These are phyloP conservation scores for Lates japonicus DNA, from an alignment of 2,797 vertebrate genomes.

Conservation along the genomic window DNA sequence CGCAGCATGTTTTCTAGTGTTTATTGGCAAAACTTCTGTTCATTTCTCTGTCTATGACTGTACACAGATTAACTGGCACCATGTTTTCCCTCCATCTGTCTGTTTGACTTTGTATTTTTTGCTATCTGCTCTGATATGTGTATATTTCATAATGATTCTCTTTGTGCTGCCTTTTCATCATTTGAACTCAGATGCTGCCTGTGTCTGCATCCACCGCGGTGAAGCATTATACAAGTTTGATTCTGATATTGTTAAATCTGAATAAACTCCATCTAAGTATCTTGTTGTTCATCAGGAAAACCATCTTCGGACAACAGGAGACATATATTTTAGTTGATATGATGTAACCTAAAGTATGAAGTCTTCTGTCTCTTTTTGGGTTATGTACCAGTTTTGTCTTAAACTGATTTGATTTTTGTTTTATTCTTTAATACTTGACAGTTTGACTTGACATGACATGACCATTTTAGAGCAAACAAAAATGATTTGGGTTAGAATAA, in stretches of 20 bases:
- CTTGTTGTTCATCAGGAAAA: not conserved
- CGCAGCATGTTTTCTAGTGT: slow-evolving; percentile 37
- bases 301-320: not conserved
- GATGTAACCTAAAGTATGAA: not conserved
- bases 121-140: slow-evolving; percentile 1
- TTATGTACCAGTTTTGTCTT: not conserved
- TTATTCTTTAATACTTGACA: not conserved
- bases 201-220: not conserved
- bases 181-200: not conserved
- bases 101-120: not conserved
- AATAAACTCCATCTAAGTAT: not conserved
- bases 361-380: not conserved
- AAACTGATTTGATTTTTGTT: not conserved
- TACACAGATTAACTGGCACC: slow-evolving; percentile 18
- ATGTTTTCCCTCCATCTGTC: slow-evolving; percentile 11
- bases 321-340: not conserved
- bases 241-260: not conserved
- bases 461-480: not conserved
- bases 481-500: not conserved
- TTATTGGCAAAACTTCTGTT: slow-evolving; percentile 6
- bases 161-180: not conserved
- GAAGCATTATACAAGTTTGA: not conserved
- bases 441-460: too few species aligned
- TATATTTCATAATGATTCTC: not conserved
- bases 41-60: slow-evolving; percentile 7